phyloP scores from a whole-genome alignment of 2,797 vertebrate species.

The Echeneis naucrates region DNA sequence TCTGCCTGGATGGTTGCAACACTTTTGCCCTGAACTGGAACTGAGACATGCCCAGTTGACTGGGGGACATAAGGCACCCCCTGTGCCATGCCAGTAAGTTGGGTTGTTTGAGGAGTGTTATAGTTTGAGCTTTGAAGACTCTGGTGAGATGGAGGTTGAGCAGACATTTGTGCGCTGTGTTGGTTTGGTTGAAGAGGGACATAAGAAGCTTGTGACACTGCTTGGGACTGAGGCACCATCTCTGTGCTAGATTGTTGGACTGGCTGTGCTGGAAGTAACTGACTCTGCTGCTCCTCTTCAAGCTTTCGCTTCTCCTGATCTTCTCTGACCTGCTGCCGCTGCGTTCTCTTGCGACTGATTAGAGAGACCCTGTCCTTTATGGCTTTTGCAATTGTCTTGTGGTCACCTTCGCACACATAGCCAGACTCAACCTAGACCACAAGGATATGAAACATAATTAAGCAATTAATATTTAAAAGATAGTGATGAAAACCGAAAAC shows the following conservation, averaged over 20 bases:
- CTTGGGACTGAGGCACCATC: slow-evolving; percentile 60
- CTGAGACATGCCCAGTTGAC: slow-evolving; percentile 64
- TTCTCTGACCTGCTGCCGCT: slow-evolving; percentile 94
- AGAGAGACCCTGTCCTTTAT: slow-evolving; percentile 98
- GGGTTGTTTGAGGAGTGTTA: slow-evolving; percentile 64
- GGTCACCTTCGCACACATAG: slow-evolving; percentile 97
- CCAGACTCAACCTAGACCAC: slow-evolving; percentile 93
- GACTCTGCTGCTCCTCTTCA: slow-evolving; percentile 87
- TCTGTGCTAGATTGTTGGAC: slow-evolving; percentile 63
- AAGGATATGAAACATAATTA: slow-evolving; percentile 19
- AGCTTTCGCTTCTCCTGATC: slow-evolving; percentile 94
- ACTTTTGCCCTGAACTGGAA: slow-evolving; percentile 75
- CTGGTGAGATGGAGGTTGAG: slow-evolving; percentile 70
- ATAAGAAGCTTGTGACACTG: slow-evolving; percentile 62
- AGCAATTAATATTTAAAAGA: not conserved
- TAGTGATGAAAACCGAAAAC: not conserved
- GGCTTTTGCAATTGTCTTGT: slow-evolving; percentile 99
- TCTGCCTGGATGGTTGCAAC: slow-evolving; percentile 86
- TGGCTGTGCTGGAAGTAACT: slow-evolving; percentile 46
- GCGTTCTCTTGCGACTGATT: slow-evolving; percentile 95
- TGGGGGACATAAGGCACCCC: slow-evolving; percentile 67
- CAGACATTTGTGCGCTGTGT: slow-evolving; percentile 81
- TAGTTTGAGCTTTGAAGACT: slow-evolving; percentile 68
- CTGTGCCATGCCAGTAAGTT: slow-evolving; percentile 55
- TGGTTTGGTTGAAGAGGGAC: slow-evolving; percentile 67